These are phyloP conservation scores for Mechanitis mazaeus DNA, from an alignment of 2,888 invertebrate species.

Conservation along the genomic window DNA sequence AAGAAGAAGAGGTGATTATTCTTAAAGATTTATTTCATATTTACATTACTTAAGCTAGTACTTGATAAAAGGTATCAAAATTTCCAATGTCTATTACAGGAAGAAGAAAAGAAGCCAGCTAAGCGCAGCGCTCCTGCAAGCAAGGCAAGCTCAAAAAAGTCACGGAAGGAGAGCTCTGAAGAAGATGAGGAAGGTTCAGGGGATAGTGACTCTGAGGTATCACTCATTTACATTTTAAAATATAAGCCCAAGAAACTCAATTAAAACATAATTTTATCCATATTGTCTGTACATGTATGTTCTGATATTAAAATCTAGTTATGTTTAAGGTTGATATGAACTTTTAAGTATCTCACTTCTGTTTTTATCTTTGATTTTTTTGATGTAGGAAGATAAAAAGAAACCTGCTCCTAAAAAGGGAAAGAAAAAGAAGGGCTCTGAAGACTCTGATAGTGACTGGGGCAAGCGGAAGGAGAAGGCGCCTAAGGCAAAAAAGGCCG, in stretches of 20 bases:
- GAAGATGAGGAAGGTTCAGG: slow-evolving; percentile 41
- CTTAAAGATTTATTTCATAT: neutral
- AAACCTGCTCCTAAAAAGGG: slow-evolving; percentile 72
- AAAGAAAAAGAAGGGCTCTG: slow-evolving; percentile 80
- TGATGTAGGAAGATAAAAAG: slow-evolving; percentile 39
- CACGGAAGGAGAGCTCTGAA: slow-evolving; percentile 37
- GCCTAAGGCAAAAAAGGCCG: slow-evolving; percentile 61
- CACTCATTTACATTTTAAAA: neutral
- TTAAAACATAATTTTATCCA: no score
- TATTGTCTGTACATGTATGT: no score
- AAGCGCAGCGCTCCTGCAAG: slow-evolving; percentile 73
- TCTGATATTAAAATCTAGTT: no score
- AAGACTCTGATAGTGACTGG: slow-evolving; percentile 83
- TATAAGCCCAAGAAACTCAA: neutral
- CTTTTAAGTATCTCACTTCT: neutral
- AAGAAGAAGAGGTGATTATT: slow-evolving; percentile 26
- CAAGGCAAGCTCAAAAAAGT: slow-evolving; percentile 47
- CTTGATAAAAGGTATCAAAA: neutral
- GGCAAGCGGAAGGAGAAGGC: slow-evolving; percentile 75
- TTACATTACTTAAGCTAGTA: neutral
- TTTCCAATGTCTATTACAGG: slow-evolving; percentile 24
- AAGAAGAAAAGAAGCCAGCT: slow-evolving; percentile 75
- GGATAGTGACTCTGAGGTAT: slow-evolving; percentile 45
- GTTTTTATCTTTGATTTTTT: neutral
- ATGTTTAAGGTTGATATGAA: no score